Evolutionary conservation across 2,113 vertebrate species (phyloP).

Genomic region (pig (Sus scrofa)): T2T-Sscrofa CM000817.6:165850001-165850500

Average conservation of each 20-base stretch:
- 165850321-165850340: not conserved
- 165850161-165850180: constrained; percentile 26
- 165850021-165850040: not conserved
- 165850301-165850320: not conserved
- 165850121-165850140: not conserved
- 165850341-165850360: not conserved
- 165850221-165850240: constrained; percentile 18
- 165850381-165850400: not conserved
- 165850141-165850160: constrained; percentile 56
- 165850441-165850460: constrained; percentile 46
- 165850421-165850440: constrained; percentile 29
- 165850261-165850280: constrained; percentile 20
- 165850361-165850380: not conserved
- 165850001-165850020: not conserved
- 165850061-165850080: not conserved
- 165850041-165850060: not conserved
- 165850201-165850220: constrained; percentile 53
- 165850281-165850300: not conserved
- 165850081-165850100: not conserved
- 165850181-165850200: constrained; percentile 10
- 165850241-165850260: constrained; percentile 41
- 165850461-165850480: not conserved
- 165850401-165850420: constrained; percentile 44
- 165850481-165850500: not conserved
- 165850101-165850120: not conserved